Evolutionary conservation across 2,113 vertebrate genomes (phyloP).

Genomic region (Excalfactoria chinensis): DNA sequence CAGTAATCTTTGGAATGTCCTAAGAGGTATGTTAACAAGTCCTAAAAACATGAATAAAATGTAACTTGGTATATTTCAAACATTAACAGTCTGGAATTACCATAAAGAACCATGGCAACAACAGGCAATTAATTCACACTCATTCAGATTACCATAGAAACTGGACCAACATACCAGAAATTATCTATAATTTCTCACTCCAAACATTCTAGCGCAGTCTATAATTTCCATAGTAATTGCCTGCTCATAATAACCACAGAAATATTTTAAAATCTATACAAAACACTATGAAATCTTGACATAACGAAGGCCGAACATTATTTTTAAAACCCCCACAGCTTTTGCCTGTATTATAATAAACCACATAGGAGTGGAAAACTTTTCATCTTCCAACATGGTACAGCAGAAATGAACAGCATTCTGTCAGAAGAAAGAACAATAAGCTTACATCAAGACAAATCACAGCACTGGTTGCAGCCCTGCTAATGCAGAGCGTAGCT

Average conservation of each 20-base stretch:
- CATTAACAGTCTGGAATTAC: conserved; percentile 26
- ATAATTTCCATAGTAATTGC: conserved; percentile 72
- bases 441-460: not conserved
- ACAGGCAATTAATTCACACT: conserved; percentile 62
- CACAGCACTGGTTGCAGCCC: not conserved
- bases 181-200: conserved; percentile 65
- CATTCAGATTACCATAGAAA: conserved; percentile 71
- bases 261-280: conserved; percentile 33
- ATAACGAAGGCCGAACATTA: conserved; percentile 14
- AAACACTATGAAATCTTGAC: conserved; percentile 21
- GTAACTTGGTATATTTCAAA: conserved; percentile 3
- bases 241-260: conserved; percentile 45
- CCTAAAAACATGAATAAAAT: not conserved
- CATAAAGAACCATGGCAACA: conserved; percentile 53
- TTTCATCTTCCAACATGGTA: not conserved
- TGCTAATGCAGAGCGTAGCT: not conserved
- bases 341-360: not conserved
- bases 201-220: conserved; percentile 55
- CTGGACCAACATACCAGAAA: conserved; percentile 51
- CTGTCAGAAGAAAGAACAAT: conserved; percentile 6
- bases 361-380: not conserved
- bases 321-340: not conserved
- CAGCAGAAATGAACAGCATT: not conserved
- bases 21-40: conserved; percentile 11
- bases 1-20: not conserved